Evolutionary conservation across 2,797 vertebrate species (phyloP).

Genomic region (Etheostoma nigrum): DNA sequence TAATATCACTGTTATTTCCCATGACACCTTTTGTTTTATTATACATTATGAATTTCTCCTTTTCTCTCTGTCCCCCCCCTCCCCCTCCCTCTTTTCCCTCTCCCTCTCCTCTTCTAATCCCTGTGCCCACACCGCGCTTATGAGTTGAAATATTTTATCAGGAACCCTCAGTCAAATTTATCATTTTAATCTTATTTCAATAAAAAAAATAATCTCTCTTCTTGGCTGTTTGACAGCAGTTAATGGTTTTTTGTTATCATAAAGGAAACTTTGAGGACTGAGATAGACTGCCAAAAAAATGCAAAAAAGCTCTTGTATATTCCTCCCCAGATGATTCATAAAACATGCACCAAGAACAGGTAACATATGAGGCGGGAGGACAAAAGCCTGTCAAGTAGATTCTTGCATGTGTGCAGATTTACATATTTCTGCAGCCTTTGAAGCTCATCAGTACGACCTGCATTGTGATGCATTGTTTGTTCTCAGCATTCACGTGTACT

Average conservation of each 20-base stretch:
- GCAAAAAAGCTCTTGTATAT: slow-evolving; percentile 80
- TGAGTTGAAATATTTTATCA: slow-evolving; percentile 99
- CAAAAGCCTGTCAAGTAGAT: slow-evolving; percentile 62
- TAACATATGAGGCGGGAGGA: slow-evolving; percentile 67
- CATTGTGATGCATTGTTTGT: slow-evolving; percentile 52
- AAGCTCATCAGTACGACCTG: slow-evolving; percentile 26
- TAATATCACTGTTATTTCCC: slow-evolving; percentile 90
- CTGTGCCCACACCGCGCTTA: slow-evolving; percentile 90
- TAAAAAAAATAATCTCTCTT: slow-evolving; percentile 95
- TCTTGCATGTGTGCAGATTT: slow-evolving; percentile 51
- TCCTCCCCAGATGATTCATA: slow-evolving; percentile 82
- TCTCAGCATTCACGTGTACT: slow-evolving; percentile 20
- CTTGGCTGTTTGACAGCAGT: slow-evolving; percentile 90
- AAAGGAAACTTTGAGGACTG: slow-evolving; percentile 90
- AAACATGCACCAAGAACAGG: slow-evolving; percentile 72
- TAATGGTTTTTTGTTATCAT: slow-evolving; percentile 94
- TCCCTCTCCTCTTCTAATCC: slow-evolving; percentile 86
- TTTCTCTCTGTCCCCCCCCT: slow-evolving; percentile 42
- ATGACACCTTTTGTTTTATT: slow-evolving; percentile 90
- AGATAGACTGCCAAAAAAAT: slow-evolving; percentile 79
- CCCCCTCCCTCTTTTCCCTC: slow-evolving; percentile 11
- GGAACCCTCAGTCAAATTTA: slow-evolving; percentile 92
- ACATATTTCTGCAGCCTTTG: slow-evolving; percentile 48
- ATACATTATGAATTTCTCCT: slow-evolving; percentile 87
- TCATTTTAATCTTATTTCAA: slow-evolving; percentile 97